These are phyloP conservation scores for Hippoglossus stenolepis DNA, from an alignment of 2,113 vertebrate species.

Conservation along the genomic window DNA sequence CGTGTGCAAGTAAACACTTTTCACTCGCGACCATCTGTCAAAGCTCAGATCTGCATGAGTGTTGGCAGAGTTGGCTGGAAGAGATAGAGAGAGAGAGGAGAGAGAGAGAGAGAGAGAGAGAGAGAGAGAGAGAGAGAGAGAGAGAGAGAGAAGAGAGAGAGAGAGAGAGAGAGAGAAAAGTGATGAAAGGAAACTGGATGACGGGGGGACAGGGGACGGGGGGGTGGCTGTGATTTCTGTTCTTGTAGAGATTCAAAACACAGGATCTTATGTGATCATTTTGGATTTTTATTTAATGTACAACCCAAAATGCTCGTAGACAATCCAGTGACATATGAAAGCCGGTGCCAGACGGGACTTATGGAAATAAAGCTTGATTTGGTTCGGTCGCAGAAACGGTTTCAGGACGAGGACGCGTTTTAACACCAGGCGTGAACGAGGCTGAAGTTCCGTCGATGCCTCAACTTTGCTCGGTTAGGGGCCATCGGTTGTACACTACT, in stretches of 20 bases:
- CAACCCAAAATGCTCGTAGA: neutral
- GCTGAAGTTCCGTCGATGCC: too few relatives aligned
- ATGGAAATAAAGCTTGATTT: too few relatives aligned
- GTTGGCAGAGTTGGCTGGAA: slow-evolving; percentile 51
- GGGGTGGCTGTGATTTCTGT: neutral
- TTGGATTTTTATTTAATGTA: neutral
- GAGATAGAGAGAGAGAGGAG: slow-evolving; percentile 27
- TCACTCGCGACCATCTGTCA: slow-evolving; percentile 65
- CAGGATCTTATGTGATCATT: neutral
- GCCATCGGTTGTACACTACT: too few relatives aligned
- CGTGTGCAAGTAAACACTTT: slow-evolving; percentile 63
- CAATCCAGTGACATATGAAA: too few relatives aligned
- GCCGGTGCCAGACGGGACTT: too few relatives aligned
- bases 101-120: neutral
- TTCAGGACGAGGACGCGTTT: too few relatives aligned
- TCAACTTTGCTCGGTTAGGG: too few relatives aligned
- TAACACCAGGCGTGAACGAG: too few relatives aligned
- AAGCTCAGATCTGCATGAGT: slow-evolving; percentile 62
- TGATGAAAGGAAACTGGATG: neutral
- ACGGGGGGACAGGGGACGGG: too few relatives aligned
- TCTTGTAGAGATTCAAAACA: neutral
- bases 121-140: neutral
- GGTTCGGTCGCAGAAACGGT: too few relatives aligned
- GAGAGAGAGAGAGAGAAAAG: neutral
- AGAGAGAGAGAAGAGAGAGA: neutral